These are phyloP conservation scores for Lucinisca nassula DNA, from an alignment of 2,888 invertebrate species.

Conservation along the genomic window DNA sequence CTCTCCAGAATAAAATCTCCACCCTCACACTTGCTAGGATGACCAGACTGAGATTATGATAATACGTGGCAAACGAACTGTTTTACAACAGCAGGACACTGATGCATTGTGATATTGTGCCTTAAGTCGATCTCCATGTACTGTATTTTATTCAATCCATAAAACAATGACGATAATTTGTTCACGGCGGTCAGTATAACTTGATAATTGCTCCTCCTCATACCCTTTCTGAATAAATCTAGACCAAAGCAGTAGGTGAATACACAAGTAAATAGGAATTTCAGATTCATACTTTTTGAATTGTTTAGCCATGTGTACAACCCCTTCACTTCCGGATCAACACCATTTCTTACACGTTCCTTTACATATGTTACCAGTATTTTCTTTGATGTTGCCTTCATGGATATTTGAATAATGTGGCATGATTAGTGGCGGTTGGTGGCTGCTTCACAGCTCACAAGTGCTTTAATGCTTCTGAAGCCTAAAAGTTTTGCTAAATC, in stretches of 20 bases:
- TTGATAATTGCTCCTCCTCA: neutral
- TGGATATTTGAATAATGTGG: neutral
- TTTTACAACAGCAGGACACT: neutral
- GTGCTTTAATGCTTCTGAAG: neutral
- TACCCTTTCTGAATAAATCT: slow-evolving; percentile 4
- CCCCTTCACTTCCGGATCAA: neutral
- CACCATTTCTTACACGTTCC: neutral
- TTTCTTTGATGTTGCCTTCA: neutral
- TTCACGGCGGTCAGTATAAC: neutral
- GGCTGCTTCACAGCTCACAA: slow-evolving; percentile 22
- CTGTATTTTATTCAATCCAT: neutral
- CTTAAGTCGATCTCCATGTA: slow-evolving; percentile 1
- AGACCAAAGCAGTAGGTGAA: neutral
- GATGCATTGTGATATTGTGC: neutral
- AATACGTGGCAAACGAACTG: neutral
- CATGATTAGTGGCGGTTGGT: slow-evolving; percentile 21
- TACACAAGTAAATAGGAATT: neutral
- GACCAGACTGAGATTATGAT: slow-evolving; percentile 12
- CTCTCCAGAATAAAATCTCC: slow-evolving; percentile 13
- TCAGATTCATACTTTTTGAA: neutral
- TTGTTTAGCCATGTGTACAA: neutral
- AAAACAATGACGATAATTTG: neutral
- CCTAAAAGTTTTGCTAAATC: slow-evolving; percentile 11
- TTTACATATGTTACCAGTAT: neutral
- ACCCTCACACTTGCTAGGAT: slow-evolving; percentile 27